phyloP scores from a whole-genome alignment of 2,888 invertebrate genomes.

The Drosophila koepferae region DNA sequence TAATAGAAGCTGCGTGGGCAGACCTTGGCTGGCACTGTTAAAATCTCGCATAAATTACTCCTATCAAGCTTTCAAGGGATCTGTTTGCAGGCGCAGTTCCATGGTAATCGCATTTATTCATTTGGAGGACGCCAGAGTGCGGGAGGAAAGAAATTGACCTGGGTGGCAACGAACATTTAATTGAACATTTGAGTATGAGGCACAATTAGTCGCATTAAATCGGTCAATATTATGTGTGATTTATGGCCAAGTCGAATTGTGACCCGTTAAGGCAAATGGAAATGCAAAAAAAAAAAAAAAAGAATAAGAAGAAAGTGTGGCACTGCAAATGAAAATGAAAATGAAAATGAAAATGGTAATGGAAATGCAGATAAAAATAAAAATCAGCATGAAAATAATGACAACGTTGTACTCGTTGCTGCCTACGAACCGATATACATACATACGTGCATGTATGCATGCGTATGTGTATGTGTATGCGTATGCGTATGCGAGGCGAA shows the following conservation, averaged over 20 bases:
- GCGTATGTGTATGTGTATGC: conserved; percentile 39
- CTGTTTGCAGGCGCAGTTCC: conserved; percentile 21
- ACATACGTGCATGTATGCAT: conserved; percentile 19
- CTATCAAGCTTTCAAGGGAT: conserved; percentile 27
- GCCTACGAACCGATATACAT: conserved; percentile 10
- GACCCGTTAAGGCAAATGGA: conserved; percentile 46
- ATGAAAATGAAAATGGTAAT: conserved; percentile 73
- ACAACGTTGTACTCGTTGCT: conserved; percentile 50
- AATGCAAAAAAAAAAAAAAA: conserved; percentile 15
- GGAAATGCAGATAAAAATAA: conserved; percentile 81
- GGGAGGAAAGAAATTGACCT: conserved; percentile 9
- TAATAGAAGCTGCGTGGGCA: conserved; percentile 59
- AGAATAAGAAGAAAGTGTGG: not conserved
- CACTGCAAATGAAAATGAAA: conserved; percentile 40
- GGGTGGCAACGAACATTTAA: conserved; percentile 37
- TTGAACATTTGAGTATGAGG: conserved; percentile 77
- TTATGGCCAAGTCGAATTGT: conserved; percentile 54
- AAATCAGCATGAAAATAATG: conserved; percentile 81
- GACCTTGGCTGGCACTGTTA: conserved; percentile 57
- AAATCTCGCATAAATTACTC: conserved; percentile 75
- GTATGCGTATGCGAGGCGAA: conserved; percentile 46
- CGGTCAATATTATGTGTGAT: conserved; percentile 69
- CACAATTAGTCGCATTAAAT: conserved; percentile 76
- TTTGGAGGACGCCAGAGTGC: conserved; percentile 39
- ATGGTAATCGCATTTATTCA: conserved; percentile 69